Conservation (phyloP, 2,888 invertebrate genomes). For the Hesperia comma region DNA sequence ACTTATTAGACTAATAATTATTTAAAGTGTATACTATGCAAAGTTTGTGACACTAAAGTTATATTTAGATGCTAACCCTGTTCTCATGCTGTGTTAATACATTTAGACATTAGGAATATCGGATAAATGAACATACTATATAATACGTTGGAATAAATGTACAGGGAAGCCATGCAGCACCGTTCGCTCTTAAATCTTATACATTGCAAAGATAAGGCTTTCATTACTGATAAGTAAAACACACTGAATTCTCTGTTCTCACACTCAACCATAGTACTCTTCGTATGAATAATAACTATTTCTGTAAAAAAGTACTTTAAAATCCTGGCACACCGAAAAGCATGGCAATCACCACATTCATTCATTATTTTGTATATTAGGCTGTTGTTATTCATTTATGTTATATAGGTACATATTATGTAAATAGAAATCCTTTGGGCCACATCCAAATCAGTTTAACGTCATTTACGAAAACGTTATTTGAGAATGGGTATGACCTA, state of each 20-base stretch:
- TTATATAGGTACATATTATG: too few relatives aligned
- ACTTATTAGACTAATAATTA: background rate
- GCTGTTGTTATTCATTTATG: too few relatives aligned
- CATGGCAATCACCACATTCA: too few relatives aligned
- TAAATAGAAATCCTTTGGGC: too few relatives aligned
- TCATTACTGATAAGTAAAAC: background rate
- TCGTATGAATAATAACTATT: background rate
- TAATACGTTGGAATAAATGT: constrained; percentile 10
- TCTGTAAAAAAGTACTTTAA: too few relatives aligned
- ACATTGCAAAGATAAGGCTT: background rate
- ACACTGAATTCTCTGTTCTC: background rate
- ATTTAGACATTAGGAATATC: background rate
- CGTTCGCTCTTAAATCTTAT: background rate
- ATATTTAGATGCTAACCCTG: constrained; percentile 20
- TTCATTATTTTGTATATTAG: too few relatives aligned
- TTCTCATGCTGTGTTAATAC: background rate
- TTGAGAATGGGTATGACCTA: too few relatives aligned
- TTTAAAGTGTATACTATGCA: background rate
- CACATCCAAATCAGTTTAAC: too few relatives aligned
- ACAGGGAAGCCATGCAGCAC: constrained; percentile 1
- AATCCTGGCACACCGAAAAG: too few relatives aligned
- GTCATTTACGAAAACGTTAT: too few relatives aligned
- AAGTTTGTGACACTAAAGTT: constrained; percentile 20
- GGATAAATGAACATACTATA: background rate
- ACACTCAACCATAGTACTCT: background rate